A percentile compares a stretch with the other conserved stretches of the same genome.
Conservation (phyloP, 2,113 vertebrate genomes). For the Brachypodius melanocephalos region DNA sequence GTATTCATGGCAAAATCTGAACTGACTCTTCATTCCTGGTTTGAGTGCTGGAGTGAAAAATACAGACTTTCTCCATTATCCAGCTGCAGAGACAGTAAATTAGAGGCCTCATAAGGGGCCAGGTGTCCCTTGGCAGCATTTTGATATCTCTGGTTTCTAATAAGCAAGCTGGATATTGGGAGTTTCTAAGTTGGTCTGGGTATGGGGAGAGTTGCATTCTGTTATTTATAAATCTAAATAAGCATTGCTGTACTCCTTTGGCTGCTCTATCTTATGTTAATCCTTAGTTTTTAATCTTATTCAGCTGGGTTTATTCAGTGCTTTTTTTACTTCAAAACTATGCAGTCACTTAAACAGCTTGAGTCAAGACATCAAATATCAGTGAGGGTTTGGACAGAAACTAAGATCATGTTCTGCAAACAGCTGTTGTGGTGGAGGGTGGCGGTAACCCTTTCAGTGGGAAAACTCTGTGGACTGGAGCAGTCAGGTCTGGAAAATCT, state of each 20-base stretch:
- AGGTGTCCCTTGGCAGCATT: conserved; percentile 40
- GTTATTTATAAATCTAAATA: not conserved
- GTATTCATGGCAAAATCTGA: not conserved
- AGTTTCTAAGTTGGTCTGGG: not conserved
- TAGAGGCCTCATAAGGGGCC: conserved; percentile 36
- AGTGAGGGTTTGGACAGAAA: not conserved
- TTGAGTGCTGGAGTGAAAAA: not conserved
- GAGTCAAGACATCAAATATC: not conserved
- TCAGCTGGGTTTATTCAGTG: not conserved
- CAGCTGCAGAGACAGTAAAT: conserved; percentile 27
- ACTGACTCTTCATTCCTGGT: not conserved
- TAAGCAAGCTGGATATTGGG: not conserved
- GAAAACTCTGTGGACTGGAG: not conserved
- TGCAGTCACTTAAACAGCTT: not conserved
- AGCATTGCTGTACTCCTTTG: not conserved
- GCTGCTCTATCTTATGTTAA: not conserved
- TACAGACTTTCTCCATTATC: not conserved
- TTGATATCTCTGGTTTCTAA: not conserved
- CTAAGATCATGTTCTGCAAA: not conserved
- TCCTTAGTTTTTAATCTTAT: not conserved
- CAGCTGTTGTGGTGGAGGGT: not conserved
- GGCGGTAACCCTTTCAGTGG: not conserved
- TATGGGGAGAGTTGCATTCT: not conserved
- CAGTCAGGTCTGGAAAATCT: not conserved
- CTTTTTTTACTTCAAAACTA: not conserved